Percentiles rank a stretch among this genome's conserved stretches.
These are phyloP conservation scores for Vanessa atalanta DNA, from an alignment of 1,140 invertebrate genomes.

Conservation along the genomic window DNA sequence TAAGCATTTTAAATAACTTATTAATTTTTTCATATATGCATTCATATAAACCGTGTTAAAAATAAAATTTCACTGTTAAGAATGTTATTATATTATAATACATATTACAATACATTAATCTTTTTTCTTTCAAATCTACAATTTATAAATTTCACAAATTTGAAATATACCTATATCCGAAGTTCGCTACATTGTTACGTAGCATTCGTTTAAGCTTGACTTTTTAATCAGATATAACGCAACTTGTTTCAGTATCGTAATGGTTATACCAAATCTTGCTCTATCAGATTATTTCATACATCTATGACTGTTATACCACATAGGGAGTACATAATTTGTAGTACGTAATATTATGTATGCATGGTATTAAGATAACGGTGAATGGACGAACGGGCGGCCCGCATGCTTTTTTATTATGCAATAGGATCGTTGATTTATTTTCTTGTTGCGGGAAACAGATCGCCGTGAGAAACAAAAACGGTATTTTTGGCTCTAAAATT, in stretches of 20 bases:
- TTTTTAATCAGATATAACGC: too few relatives aligned
- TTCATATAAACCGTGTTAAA: too few relatives aligned
- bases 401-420: conserved; percentile 56
- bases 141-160: too few relatives aligned
- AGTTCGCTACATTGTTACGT: too few relatives aligned
- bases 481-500: background rate
- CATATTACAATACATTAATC: too few relatives aligned
- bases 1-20: too few relatives aligned
- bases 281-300: background rate
- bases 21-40: too few relatives aligned
- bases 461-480: conserved; percentile 16
- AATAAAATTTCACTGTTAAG: too few relatives aligned
- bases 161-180: too few relatives aligned
- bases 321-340: conserved; percentile 24
- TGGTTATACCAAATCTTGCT: background rate
- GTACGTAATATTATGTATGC: conserved; percentile 35
- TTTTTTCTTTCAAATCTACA: too few relatives aligned
- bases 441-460: conserved; percentile 29
- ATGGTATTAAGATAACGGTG: conserved; percentile 57
- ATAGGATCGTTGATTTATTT: conserved; percentile 47
- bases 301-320: conserved; percentile 4
- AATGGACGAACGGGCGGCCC: conserved; percentile 38
- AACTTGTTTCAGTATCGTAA: background rate
- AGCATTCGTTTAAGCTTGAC: too few relatives aligned
- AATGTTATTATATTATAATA: too few relatives aligned